phyloP scores from a whole-genome alignment of 2,113 vertebrate genomes.

The Geococcyx californianus region DNA sequence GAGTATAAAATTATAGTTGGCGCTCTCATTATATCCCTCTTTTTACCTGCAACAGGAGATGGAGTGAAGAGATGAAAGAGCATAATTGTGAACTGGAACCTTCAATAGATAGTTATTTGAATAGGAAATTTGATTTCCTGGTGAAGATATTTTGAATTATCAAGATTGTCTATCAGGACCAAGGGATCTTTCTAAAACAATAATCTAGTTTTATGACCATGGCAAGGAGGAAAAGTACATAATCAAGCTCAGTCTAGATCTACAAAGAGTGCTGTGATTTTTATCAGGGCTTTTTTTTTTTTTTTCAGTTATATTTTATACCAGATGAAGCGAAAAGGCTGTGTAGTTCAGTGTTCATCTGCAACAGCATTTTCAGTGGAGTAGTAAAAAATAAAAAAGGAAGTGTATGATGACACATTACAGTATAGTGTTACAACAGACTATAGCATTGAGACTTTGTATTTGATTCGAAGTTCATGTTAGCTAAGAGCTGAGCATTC shows the following conservation, averaged over 20 bases:
- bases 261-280: background rate
- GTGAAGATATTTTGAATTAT: background rate
- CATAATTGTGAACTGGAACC: background rate
- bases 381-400: background rate
- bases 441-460: fast-evolving
- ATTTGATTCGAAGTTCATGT: background rate
- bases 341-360: background rate
- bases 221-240: background rate
- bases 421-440: fast-evolving
- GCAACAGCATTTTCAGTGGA: background rate
- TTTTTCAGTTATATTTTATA: background rate
- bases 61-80: background rate
- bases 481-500: background rate
- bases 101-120: background rate
- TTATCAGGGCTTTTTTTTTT: background rate
- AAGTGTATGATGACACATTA: background rate
- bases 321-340: background rate
- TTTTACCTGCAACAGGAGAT: background rate
- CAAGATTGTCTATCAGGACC: background rate
- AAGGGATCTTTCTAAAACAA: background rate
- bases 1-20: background rate
- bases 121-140: background rate
- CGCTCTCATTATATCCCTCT: background rate
- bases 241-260: background rate
- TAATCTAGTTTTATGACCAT: background rate